Conservation (phyloP, 2,888 invertebrate genomes). For the Auanema sp. region DNA sequence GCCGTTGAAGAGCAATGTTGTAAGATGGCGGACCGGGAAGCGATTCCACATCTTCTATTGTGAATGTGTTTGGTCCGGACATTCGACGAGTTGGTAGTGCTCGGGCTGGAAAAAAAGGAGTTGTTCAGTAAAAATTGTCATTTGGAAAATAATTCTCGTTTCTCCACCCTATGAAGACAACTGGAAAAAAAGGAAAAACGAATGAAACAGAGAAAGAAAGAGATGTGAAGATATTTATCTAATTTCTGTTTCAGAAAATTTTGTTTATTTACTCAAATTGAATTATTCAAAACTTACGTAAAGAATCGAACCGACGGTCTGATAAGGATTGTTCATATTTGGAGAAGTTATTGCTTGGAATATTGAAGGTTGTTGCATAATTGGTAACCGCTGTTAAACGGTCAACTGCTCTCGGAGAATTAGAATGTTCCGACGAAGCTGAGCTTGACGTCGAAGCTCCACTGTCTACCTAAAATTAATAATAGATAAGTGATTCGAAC, state of each 20-base stretch:
- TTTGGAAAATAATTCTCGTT: background rate
- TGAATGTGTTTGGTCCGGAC: slow-evolving; percentile 29
- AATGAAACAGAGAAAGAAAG: background rate
- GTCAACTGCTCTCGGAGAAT: background rate
- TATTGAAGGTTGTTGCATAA: too few species aligned
- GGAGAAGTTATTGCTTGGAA: slow-evolving; percentile 12
- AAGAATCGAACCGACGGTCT: slow-evolving; percentile 18
- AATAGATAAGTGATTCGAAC: too few species aligned
- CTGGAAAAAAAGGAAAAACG: background rate
- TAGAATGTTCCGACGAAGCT: slow-evolving; percentile 29
- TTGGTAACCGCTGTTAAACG: too few species aligned
- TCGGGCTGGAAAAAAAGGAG: slow-evolving; percentile 14
- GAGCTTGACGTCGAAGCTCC: slow-evolving; percentile 42
- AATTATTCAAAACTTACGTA: slow-evolving; percentile 15
- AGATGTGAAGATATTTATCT: too few species aligned
- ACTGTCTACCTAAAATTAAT: slow-evolving; percentile 37
- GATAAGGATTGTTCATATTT: slow-evolving; percentile 7
- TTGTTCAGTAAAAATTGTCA: background rate
- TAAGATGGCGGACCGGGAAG: slow-evolving; percentile 47
- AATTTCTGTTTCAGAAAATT: too few species aligned
- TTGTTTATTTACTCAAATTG: background rate
- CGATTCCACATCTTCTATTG: slow-evolving; percentile 34
- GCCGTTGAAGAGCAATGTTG: slow-evolving; percentile 39
- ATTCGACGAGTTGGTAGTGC: slow-evolving; percentile 23
- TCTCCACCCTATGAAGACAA: background rate